Conservation (phyloP, 2,888 invertebrate species). For the Eupithecia tripunctaria region DNA sequence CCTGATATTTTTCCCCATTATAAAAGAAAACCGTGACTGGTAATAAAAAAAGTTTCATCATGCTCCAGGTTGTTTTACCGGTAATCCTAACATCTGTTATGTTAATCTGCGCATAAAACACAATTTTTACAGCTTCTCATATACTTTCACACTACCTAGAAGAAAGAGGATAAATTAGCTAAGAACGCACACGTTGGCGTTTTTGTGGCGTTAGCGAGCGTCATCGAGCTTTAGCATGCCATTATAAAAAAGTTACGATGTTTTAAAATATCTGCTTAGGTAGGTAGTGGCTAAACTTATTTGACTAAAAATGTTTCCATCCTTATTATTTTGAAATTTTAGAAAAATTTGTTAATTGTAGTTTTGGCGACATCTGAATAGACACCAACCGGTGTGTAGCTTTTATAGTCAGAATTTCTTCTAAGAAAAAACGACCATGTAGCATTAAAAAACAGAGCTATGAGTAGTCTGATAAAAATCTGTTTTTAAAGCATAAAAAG, state of each 20-base stretch:
- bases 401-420: neutral
- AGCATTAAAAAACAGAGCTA: neutral
- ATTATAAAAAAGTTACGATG: neutral
- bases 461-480: too few relatives aligned
- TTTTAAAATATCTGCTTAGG: neutral
- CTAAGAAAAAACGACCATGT: neutral
- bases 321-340: too few relatives aligned
- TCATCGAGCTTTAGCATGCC: neutral
- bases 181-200: neutral
- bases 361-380: too few relatives aligned
- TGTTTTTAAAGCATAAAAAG: too few relatives aligned
- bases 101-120: constrained; percentile 29
- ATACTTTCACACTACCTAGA: constrained; percentile 6
- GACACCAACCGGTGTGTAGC: too few relatives aligned
- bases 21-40: constrained; percentile 1
- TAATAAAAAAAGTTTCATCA: constrained; percentile 19
- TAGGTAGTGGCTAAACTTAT: too few relatives aligned
- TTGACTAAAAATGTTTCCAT: too few relatives aligned
- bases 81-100: constrained; percentile 19
- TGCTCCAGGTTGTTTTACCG: constrained; percentile 18
- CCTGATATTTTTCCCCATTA: neutral
- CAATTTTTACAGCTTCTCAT: constrained; percentile 30
- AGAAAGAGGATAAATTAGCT: neutral
- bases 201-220: neutral
- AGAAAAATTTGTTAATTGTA: too few relatives aligned